Evolutionary conservation across 92 coral and sea anemone species (phyloP), one percentile per base, ranked within the genome.

Genomic region (Bergia puertoricense): DNA sequence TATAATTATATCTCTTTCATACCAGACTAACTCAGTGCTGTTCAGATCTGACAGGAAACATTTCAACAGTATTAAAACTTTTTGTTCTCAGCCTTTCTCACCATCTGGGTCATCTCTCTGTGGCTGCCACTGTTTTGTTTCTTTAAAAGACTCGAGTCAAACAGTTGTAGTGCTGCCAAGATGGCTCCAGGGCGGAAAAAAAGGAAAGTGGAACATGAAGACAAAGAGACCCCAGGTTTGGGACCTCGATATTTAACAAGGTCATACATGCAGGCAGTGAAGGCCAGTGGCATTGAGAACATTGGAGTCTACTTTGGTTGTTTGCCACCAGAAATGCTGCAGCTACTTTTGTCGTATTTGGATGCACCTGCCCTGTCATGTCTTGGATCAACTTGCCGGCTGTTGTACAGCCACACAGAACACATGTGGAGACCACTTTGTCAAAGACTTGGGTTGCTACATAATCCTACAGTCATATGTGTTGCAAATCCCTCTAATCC

Each of bases 361-460:
- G 99, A 97, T 88, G 99, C 99, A 2, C 99, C 99, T 39, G 95
- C 96, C 5, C 81, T 97, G 59, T 96, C 99, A 2, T 92, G 92
- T 56, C 78, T 97, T 48, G 98, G 98, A 45, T 90, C 98, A 20
- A 94, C 98, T 45, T 97, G 99, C 85, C 94, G 96, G 23, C 89
- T 93, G 74, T 86, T 97, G 42, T 83, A 89, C 76, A 85, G 94
- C 42, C 92, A 95, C 89, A 91, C 96, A 8, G 93, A 95, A 36
- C 81, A 74, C 43, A 89, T 93, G 88, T 97, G 99, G 99, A 93
- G 91, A 45, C 93, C 92, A n/a, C 93, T 97, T 36, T 97, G 97
- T 89, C 78, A 68, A 30, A 88, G 93, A 48, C 95, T 96, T 42
- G 90, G 91, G 8, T 91, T 97, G 11, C 88, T 89, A 37, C 91